phyloP scores from a whole-genome alignment of 2,113 vertebrate genomes.

The Albula goreensis region DNA sequence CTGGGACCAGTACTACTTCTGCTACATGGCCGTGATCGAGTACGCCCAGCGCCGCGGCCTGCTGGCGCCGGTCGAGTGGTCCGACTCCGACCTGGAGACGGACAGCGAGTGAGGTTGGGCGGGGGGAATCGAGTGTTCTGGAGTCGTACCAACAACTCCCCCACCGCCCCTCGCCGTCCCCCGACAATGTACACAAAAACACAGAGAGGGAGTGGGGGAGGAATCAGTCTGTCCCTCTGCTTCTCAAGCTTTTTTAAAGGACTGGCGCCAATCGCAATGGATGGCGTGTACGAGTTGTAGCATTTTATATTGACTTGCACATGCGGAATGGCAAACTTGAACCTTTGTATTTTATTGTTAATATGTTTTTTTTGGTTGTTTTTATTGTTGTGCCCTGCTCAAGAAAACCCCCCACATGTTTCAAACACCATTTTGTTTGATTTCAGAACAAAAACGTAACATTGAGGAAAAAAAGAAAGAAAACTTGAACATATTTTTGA shows the following conservation, averaged over 20 bases:
- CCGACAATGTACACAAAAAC: no score
- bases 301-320: conserved; percentile 75
- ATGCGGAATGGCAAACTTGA: conserved; percentile 71
- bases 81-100: conserved; percentile 77
- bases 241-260: conserved; percentile 29
- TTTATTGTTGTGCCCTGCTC: neutral
- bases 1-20: conserved; percentile 80
- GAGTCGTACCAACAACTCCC: neutral
- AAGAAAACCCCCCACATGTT: conserved; percentile 21
- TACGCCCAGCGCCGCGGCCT: conserved; percentile 71
- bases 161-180: neutral
- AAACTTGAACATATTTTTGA: conserved; percentile 38
- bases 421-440: neutral
- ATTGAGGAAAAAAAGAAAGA: conserved; percentile 11
- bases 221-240: neutral
- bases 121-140: neutral
- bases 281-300: conserved; percentile 66
- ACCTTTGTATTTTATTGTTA: conserved; percentile 39
- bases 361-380: conserved; percentile 26
- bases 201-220: neutral
- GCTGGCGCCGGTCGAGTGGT: conserved; percentile 76
- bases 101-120: conserved; percentile 72
- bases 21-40: conserved; percentile 74
- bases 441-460: neutral
- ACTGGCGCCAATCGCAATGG: conserved; percentile 20